Base-by-base conservation (phyloP, 2,797 vertebrate species). In the Chloroceryle amazona region DNA sequence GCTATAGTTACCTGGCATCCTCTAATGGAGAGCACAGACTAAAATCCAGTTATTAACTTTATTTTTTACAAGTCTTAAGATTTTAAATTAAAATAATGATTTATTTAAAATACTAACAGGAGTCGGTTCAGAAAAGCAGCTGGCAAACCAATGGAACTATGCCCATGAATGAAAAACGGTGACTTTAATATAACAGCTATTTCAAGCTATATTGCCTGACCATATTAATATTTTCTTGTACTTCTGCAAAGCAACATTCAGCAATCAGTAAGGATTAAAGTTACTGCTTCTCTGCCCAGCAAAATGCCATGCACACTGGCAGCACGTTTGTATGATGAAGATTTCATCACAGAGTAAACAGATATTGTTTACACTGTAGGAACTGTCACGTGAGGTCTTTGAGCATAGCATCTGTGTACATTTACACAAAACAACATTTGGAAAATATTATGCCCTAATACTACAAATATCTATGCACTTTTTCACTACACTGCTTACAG, bases 1-100 rank as follows among this genome's bases (percentile, higher is more conserved):
- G 97, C 96, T 97, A 95, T 93, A 97, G 96, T 95, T 97, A 98
- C 96, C 97, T 97, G 96, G 97, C 95, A 97, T 98, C 95, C 95
- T 96, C 93, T 65, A 96, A 96, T 66, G 92, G 94, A 92, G 96
- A 96, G 93, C 95, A 91, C 91, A 97, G 83, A 63, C 33, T 86
- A 70, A 92, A 93, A 88, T 19, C 47, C 89, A 94, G 72, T 86
- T 94, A 95, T 94, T 96, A 90, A 90, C 61, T 97, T 97, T 83
- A 94, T 93, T 95, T 97, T 96, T 95, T 19, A 70, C 13, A 26
- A 60, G 23, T 35, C 57, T 71, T 74, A 89, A 92, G 80, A 89
- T 82, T 49, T 62, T 57, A 93, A 80, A 90, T 88, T 28, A 93
- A 95, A 95, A 90, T 25, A 90, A 84, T 70, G 11, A 49, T 78